Conservation (phyloP, 2,888 invertebrate genomes). For the Idaea dimidiata region DNA sequence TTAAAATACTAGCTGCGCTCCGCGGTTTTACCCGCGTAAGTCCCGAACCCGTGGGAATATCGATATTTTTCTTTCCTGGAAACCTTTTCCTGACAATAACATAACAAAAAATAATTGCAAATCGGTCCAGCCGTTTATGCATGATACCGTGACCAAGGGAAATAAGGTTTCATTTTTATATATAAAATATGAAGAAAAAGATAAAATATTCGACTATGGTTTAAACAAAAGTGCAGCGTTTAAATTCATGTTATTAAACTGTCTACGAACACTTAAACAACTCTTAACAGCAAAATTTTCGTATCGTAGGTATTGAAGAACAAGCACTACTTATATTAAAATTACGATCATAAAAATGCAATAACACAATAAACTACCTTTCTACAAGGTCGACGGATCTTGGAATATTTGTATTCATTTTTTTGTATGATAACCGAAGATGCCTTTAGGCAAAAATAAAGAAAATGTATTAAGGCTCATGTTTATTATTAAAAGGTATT, state of each 20-base stretch:
- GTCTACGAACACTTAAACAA: not conserved
- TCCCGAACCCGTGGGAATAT: too few species aligned
- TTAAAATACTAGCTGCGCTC: too few species aligned
- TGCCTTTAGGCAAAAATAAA: conserved; percentile 50
- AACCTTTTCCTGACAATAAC: too few species aligned
- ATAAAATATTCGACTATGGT: not conserved
- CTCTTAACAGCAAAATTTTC: not conserved
- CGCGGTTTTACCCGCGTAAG: too few species aligned
- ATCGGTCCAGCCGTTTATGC: too few species aligned
- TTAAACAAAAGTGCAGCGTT: not conserved
- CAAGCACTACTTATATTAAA: not conserved
- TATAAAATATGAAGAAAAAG: too few species aligned
- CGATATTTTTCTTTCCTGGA: too few species aligned
- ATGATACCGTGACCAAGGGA: too few species aligned
- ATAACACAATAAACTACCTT: conserved; percentile 15
- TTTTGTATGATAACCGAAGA: conserved; percentile 29
- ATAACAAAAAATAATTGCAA: too few species aligned
- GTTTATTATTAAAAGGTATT: conserved; percentile 58
- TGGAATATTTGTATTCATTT: not conserved
- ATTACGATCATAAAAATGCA: conserved; percentile 13
- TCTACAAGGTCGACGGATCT: conserved; percentile 14
- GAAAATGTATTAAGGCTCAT: conserved; percentile 56
- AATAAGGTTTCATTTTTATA: too few species aligned
- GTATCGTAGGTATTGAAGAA: not conserved
- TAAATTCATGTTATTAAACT: not conserved